Evolutionary conservation across 2,797 vertebrate genomes (phyloP).

Genomic region (Danionella dracula): DNA sequence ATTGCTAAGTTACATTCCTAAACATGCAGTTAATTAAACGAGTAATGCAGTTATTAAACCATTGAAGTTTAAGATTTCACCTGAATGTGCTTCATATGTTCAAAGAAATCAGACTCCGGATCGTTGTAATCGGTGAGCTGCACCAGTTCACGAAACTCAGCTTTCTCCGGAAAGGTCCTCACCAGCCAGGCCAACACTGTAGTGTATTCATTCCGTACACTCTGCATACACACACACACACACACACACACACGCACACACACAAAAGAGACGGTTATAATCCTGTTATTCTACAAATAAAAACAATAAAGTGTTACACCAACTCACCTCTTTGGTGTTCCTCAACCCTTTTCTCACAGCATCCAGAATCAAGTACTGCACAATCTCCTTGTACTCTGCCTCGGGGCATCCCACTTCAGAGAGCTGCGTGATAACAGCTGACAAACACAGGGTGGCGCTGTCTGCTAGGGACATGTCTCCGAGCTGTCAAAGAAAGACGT

Average conservation of each 20-base stretch:
- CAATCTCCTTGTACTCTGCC: conserved; percentile 77
- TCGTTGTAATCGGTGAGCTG: conserved; percentile 86
- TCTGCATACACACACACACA: conserved; percentile 70
- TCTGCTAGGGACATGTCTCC: conserved; percentile 94
- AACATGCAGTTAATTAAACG: too few species aligned
- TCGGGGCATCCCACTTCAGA: conserved; percentile 66
- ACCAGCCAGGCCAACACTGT: conserved; percentile 86
- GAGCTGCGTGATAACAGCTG: conserved; percentile 74
- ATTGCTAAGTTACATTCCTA: too few species aligned
- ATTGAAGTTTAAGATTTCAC: too few species aligned
- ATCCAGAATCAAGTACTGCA: conserved; percentile 82
- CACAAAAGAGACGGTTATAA: neutral
- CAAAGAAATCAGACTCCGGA: conserved; percentile 94
- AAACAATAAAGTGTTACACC: neutral
- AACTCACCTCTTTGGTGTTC: conserved; percentile 81
- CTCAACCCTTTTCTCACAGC: conserved; percentile 82
- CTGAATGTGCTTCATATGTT: conserved; percentile 99
- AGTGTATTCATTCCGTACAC: conserved; percentile 88
- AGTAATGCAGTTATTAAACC: too few species aligned
- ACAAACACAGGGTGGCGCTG: conserved; percentile 85
- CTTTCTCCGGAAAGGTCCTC: conserved; percentile 77
- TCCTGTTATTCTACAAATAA: too few species aligned
- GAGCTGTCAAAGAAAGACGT: conserved; percentile 64
- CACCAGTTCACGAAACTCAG: conserved; percentile 87
- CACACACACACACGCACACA: too few species aligned